Percentiles rank a stretch among this genome's conserved stretches.
Conservation (phyloP, 2,888 invertebrate genomes). For the Tinea semifulvella region DNA sequence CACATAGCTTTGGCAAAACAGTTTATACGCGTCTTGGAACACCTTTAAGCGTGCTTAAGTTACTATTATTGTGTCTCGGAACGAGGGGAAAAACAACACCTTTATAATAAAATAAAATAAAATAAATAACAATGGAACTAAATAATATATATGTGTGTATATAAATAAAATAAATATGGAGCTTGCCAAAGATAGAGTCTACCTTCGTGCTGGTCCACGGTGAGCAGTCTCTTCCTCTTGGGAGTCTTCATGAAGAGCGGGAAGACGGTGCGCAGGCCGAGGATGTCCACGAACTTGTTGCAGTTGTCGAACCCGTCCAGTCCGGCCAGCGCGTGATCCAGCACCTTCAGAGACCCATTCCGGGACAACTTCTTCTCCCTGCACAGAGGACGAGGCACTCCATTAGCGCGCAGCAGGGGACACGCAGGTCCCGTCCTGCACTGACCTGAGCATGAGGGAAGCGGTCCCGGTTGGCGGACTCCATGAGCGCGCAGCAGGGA, state of each 20-base stretch:
- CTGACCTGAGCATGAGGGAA: slow-evolving; percentile 92
- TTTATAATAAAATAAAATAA: too few relatives aligned
- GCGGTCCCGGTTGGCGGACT: slow-evolving; percentile 85
- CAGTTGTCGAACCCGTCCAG: slow-evolving; percentile 94
- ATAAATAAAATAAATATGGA: not conserved
- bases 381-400: too few relatives aligned
- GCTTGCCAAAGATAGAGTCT: too few relatives aligned
- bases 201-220: slow-evolving; percentile 91
- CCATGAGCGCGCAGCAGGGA: slow-evolving; percentile 93
- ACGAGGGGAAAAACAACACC: too few relatives aligned
- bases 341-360: slow-evolving; percentile 94
- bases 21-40: too few relatives aligned
- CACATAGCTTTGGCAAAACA: too few relatives aligned
- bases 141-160: too few relatives aligned
- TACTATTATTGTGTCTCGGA: too few relatives aligned
- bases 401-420: too few relatives aligned
- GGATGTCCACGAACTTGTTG: slow-evolving; percentile 97
- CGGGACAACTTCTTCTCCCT: slow-evolving; percentile 96
- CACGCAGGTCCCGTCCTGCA: too few relatives aligned
- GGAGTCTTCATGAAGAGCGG: slow-evolving; percentile 99
- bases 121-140: too few relatives aligned
- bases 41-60: too few relatives aligned
- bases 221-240: slow-evolving; percentile 81
- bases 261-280: slow-evolving; percentile 95
- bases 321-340: slow-evolving; percentile 97